Evolutionary conservation across 37 sponge, comb jelly and placozoan genomes (phyloP).

Genomic region (Aphrocallistes beatrix): DNA sequence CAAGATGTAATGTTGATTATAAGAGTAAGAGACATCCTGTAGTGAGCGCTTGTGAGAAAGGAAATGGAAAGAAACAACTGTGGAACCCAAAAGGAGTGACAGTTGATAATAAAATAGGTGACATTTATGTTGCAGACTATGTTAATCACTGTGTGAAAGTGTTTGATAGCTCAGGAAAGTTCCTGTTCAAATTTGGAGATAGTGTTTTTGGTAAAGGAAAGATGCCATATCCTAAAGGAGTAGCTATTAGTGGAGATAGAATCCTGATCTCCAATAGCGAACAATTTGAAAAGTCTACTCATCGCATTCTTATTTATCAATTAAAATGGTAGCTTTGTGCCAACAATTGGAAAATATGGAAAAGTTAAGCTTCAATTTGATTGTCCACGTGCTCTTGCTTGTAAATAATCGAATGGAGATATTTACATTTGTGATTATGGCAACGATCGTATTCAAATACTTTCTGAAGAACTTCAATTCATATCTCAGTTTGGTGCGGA

Average conservation of each 20-base stretch:
- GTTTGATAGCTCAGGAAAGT: neutral
- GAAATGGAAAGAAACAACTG: neutral
- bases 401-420: neutral
- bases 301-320: neutral
- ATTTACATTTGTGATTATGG: neutral
- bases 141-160: neutral
- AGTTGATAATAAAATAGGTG: neutral
- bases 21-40: constrained; percentile 3
- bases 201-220: no score
- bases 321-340: neutral
- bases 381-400: neutral
- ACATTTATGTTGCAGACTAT: neutral
- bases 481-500: constrained; percentile 5
- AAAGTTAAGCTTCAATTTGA: neutral
- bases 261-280: neutral
- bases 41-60: constrained; percentile 3
- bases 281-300: no score
- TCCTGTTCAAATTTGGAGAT: neutral
- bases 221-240: neutral
- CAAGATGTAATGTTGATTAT: neutral
- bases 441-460: neutral
- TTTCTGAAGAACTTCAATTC: neutral
- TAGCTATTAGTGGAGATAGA: neutral
- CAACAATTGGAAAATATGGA: neutral
- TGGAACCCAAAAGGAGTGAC: neutral